A percentile compares a stretch with the other conserved stretches of the same genome.
phyloP scores from a whole-genome alignment of 1,140 invertebrate genomes.

The Lepidotrigona ventralis region DNA sequence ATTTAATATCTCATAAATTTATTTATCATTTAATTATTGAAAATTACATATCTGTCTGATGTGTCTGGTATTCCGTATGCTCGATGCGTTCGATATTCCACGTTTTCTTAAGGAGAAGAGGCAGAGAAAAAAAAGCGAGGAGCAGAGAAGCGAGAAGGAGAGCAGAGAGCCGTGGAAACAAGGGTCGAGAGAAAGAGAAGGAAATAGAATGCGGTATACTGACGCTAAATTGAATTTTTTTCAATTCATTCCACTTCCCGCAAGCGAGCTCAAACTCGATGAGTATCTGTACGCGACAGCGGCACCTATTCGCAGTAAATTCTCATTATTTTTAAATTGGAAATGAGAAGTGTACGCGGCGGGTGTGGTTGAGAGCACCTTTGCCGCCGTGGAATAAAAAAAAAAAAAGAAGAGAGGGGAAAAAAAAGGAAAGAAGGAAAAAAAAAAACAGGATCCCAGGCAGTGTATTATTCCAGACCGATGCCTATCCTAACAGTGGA shows the following conservation, averaged over 20 bases:
- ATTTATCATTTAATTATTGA: too few relatives aligned
- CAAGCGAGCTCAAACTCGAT: constrained; percentile 59
- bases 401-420: too few relatives aligned
- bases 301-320: constrained; percentile 59
- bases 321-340: constrained; percentile 73
- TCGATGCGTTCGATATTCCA: constrained; percentile 1
- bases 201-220: constrained; percentile 38
- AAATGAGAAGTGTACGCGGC: constrained; percentile 65
- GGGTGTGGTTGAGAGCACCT: constrained; percentile 57
- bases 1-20: too few relatives aligned
- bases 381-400: constrained; percentile 9
- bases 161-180: neutral
- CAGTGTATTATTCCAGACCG: constrained; percentile 58
- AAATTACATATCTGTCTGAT: too few relatives aligned
- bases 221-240: constrained; percentile 71
- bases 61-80: too few relatives aligned
- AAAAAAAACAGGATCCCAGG: constrained; percentile 1
- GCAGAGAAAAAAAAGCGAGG: neutral
- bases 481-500: constrained; percentile 53
- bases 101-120: neutral
- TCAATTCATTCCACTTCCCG: constrained; percentile 67
- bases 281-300: constrained; percentile 67
- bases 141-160: too few relatives aligned
- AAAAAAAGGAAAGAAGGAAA: neutral
- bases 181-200: neutral